phyloP scores from a whole-genome alignment of 2,888 invertebrate species.

The Hetaerina titia region DNA sequence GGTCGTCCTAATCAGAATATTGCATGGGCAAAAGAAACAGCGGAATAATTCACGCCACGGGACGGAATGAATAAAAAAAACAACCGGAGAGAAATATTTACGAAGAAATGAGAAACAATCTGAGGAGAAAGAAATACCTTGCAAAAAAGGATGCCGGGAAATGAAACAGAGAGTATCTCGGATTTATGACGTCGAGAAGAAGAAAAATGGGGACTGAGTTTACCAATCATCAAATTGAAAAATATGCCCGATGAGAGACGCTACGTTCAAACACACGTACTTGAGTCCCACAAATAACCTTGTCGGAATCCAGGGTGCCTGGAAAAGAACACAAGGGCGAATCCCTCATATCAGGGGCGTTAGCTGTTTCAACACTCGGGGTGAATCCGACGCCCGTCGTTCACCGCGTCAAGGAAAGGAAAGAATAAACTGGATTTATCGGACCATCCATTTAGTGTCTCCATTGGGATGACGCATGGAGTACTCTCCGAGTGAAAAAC shows the following conservation, averaged over 20 bases:
- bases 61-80: not conserved
- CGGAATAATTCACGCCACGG: not conserved
- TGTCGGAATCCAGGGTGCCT: not conserved
- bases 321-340: not conserved
- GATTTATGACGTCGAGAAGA: not conserved
- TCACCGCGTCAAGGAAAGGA: not conserved
- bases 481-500: conserved; percentile 16
- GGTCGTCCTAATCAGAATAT: not conserved
- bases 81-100: not conserved
- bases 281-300: not conserved
- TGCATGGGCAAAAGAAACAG: not conserved
- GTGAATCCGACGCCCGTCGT: not conserved
- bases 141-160: not conserved
- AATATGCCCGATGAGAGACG: not conserved
- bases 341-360: not conserved
- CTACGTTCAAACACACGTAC: not conserved
- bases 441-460: conserved; percentile 12
- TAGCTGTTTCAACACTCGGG: not conserved
- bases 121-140: not conserved
- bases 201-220: not conserved
- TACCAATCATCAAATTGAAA: not conserved
- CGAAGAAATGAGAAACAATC: not conserved
- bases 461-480: not conserved
- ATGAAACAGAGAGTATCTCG: not conserved
- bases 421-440: not conserved